Evolutionary conservation across 2,888 invertebrate species (phyloP).

Genomic region (Autographa gamma): DNA sequence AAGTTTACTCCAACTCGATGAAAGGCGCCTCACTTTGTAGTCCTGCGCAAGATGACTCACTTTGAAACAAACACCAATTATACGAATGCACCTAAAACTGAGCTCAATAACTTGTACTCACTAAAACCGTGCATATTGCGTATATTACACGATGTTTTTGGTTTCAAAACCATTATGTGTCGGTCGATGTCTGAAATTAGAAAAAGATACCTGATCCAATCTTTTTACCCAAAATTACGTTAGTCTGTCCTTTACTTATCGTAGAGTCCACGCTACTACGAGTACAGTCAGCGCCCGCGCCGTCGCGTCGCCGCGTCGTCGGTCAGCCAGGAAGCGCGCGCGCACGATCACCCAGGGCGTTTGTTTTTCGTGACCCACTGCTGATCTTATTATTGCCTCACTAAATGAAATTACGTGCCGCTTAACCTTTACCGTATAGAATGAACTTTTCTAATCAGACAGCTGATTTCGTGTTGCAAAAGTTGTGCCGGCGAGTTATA

Average conservation of each 20-base stretch:
- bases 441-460: conserved; percentile 58
- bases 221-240: too few species aligned
- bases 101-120: too few species aligned
- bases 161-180: too few species aligned
- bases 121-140: too few species aligned
- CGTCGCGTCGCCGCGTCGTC: conserved; percentile 18
- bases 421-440: conserved; percentile 55
- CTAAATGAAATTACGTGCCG: conserved; percentile 55
- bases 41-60: not conserved
- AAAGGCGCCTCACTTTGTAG: conserved; percentile 10
- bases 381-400: conserved; percentile 53
- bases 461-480: conserved; percentile 41
- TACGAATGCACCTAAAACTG: too few species aligned
- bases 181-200: too few species aligned
- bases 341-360: conserved; percentile 66
- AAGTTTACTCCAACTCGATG: not conserved
- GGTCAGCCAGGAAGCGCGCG: conserved; percentile 54
- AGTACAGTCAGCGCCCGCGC: not conserved
- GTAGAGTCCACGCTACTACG: too few species aligned
- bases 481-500: conserved; percentile 27
- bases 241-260: too few species aligned
- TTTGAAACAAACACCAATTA: too few species aligned
- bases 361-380: conserved; percentile 71
- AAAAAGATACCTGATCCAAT: too few species aligned
- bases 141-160: too few species aligned